Evolutionary conservation across 2,888 invertebrate genomes (phyloP).

Genomic region (Hemistola chrysoprasaria): DNA sequence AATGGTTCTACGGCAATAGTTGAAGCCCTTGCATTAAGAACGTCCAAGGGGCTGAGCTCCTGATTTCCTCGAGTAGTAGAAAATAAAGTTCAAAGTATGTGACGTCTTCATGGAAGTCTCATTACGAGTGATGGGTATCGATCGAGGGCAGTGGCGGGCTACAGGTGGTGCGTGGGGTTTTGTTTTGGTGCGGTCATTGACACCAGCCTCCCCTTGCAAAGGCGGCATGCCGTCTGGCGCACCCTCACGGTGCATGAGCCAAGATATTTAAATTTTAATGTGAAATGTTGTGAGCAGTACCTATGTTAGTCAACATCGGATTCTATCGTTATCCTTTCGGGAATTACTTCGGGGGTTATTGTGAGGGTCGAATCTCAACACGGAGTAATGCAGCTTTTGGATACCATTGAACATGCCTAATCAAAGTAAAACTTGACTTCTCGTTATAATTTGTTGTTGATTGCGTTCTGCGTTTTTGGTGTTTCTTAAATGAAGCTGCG

Average conservation of each 20-base stretch:
- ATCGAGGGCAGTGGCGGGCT: slow-evolving; percentile 33
- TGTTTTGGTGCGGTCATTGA: slow-evolving; percentile 72
- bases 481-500: no score
- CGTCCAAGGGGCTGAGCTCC: slow-evolving; percentile 3
- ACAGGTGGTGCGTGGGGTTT: slow-evolving; percentile 59
- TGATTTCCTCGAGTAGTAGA: neutral
- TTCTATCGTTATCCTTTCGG: no score
- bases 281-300: slow-evolving; percentile 6
- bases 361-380: no score
- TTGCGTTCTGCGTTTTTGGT: no score
- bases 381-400: no score
- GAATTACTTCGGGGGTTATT: no score
- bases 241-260: slow-evolving; percentile 53
- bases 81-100: neutral
- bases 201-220: slow-evolving; percentile 44
- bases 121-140: slow-evolving; percentile 22
- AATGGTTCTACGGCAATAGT: slow-evolving; percentile 2
- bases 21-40: slow-evolving; percentile 1
- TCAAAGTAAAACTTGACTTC: no score
- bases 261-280: slow-evolving; percentile 37
- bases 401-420: no score
- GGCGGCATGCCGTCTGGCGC: slow-evolving; percentile 61
- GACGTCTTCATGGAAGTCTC: slow-evolving; percentile 6
- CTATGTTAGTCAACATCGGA: no score
- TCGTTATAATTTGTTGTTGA: no score